These are phyloP conservation scores for Halyomorpha halys DNA, from an alignment of 1,140 invertebrate species.

Conservation along the genomic window DNA sequence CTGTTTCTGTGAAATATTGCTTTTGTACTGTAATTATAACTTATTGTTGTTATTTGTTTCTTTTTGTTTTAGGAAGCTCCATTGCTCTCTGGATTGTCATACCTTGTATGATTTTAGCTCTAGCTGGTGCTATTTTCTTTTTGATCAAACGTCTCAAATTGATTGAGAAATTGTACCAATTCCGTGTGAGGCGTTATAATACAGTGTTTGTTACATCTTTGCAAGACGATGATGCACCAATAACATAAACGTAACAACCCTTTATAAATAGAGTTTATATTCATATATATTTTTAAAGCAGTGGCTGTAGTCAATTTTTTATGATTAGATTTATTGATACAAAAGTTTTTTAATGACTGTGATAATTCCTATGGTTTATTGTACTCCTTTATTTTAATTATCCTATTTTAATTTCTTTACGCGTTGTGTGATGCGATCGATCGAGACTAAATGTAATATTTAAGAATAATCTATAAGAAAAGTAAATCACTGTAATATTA, in stretches of 20 bases:
- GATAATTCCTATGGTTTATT: conserved; percentile 3
- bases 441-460: too few species aligned
- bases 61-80: background rate
- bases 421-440: too few species aligned
- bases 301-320: conserved; percentile 13
- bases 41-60: too few species aligned
- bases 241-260: background rate
- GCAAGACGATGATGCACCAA: conserved; percentile 18
- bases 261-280: background rate
- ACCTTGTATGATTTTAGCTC: background rate
- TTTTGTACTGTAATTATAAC: too few species aligned
- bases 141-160: background rate
- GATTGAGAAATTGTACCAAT: conserved; percentile 14
- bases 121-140: background rate
- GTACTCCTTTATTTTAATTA: too few species aligned
- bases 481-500: too few species aligned
- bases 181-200: conserved; percentile 9
- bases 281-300: conserved; percentile 14
- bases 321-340: background rate
- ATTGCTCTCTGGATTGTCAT: background rate
- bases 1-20: too few species aligned
- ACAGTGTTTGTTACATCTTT: conserved; percentile 10
- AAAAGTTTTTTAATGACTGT: conserved; percentile 12
- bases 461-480: too few species aligned
- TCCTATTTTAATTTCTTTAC: too few species aligned